A percentile compares a stretch with the other conserved stretches of the same genome.
These are phyloP conservation scores for Microctenopoma stevenorrisi DNA, from an alignment of 2,797 vertebrate genomes.

Conservation along the genomic window DNA sequence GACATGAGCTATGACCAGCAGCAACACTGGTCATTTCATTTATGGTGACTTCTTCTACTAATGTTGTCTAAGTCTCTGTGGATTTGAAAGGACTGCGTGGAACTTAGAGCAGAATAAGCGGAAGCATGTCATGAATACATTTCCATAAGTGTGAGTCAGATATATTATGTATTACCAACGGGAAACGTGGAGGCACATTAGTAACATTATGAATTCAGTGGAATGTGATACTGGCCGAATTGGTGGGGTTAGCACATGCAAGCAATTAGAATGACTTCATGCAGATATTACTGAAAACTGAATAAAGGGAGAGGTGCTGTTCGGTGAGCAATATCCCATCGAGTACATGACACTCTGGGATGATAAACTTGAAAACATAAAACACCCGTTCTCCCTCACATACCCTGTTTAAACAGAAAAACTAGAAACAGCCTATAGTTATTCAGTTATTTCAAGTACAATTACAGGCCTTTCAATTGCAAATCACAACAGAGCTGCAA, in stretches of 20 bases:
- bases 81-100: slow-evolving; percentile 48
- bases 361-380: slow-evolving; percentile 43
- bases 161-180: slow-evolving; percentile 53
- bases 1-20: slow-evolving; percentile 70
- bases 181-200: slow-evolving; percentile 55
- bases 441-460: slow-evolving; percentile 84
- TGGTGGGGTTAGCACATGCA: slow-evolving; percentile 23
- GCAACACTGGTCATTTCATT: slow-evolving; percentile 50
- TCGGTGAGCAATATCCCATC: slow-evolving; percentile 13
- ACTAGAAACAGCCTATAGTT: slow-evolving; percentile 68
- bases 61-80: slow-evolving; percentile 47
- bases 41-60: slow-evolving; percentile 34
- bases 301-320: not conserved
- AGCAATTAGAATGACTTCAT: slow-evolving; percentile 33
- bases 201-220: slow-evolving; percentile 45
- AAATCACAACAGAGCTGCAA: slow-evolving; percentile 79
- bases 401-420: slow-evolving; percentile 25
- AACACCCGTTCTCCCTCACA: slow-evolving; percentile 37
- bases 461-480: slow-evolving; percentile 84
- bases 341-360: slow-evolving; percentile 42
- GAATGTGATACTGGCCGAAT: slow-evolving; percentile 33
- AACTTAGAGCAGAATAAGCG: slow-evolving; percentile 58
- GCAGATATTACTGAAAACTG: not conserved
- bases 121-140: slow-evolving; percentile 69
- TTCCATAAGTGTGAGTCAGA: slow-evolving; percentile 61